Base-by-base conservation (phyloP, 2,888 invertebrate genomes). In the Trileptium ribeirensis region DNA sequence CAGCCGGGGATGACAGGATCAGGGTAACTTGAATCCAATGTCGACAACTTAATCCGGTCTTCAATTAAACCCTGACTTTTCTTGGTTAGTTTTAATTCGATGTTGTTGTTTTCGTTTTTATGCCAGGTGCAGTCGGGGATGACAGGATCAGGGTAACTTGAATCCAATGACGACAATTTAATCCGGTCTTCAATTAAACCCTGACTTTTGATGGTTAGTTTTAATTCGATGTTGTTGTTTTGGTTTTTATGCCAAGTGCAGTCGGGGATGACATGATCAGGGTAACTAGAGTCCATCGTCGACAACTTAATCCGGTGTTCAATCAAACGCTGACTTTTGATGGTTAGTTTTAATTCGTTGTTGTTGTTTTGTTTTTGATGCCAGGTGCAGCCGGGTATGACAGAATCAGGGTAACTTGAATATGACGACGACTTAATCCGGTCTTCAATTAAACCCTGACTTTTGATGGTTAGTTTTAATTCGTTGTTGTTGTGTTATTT, bases 391-490 rank as follows among this genome's bases (percentile, higher is more conserved):
- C 24, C 77, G 38, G 37, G n/a, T 24, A 75, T 29, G 36, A 39
- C n/a, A 36, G n/a, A 2, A 39, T 75, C 77, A 75, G 36, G 39
- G 39, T 38, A 29, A 75, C 77, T 15, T 8, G 77, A 36, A 36
- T 75, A 38, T 3, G 77, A 75, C 77, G 77, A 3, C n/a, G 38
- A 3, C n/a, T 36, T 3, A 75, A 75, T 36, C 88, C 88, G 0
- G 84, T 86, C 2, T 88, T 86, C 86, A 88, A 88, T 82, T 87
- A 88, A 79, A 84, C 85, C 0, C 88, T 88, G 81, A 51, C 8
- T 51, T 51, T 51, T 51, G n/a, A n/a, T n/a, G n/a, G n/a, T n/a
- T n/a, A n/a, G n/a, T n/a, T n/a, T n/a, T n/a, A n/a, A n/a, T n/a
- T n/a, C n/a, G n/a, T n/a, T n/a, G n/a, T n/a, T n/a, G n/a, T n/a